Evolutionary conservation across 2,113 vertebrate species (phyloP).

Genomic region (Indicator maculatus): DNA sequence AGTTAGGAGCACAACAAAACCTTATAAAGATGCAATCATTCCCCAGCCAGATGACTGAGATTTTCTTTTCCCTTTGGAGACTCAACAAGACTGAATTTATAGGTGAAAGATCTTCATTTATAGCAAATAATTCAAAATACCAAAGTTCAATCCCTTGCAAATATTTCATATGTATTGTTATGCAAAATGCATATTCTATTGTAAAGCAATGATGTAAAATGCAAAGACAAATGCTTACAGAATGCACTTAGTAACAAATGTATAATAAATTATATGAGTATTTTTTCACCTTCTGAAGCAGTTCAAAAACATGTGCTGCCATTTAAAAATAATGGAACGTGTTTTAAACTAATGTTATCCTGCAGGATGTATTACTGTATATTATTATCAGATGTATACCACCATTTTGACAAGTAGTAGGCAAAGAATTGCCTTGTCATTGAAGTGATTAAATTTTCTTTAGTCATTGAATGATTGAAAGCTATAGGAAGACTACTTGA

Average conservation of each 20-base stretch:
- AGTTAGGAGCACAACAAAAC: not conserved
- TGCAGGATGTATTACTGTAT: not conserved
- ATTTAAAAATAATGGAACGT: not conserved
- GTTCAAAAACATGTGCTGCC: not conserved
- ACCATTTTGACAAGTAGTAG: not conserved
- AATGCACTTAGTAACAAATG: not conserved
- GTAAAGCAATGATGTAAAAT: not conserved
- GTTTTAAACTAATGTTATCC: not conserved
- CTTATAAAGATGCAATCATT: not conserved
- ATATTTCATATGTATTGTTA: not conserved
- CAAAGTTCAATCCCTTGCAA: not conserved
- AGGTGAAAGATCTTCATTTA: not conserved
- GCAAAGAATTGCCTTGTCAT: not conserved
- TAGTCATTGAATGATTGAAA: not conserved
- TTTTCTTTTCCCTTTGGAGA: not conserved
- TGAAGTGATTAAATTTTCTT: not conserved
- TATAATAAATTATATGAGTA: not conserved
- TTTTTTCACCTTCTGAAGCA: not conserved
- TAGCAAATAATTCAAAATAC: not conserved
- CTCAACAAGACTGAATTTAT: not conserved
- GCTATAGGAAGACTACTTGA: not conserved
- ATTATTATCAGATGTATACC: not conserved
- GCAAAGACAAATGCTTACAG: not conserved
- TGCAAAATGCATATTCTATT: not conserved
- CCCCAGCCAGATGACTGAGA: not conserved